Conservation (phyloP, 23 tunicate genomes). For the Clavelina lepadiformis region DNA sequence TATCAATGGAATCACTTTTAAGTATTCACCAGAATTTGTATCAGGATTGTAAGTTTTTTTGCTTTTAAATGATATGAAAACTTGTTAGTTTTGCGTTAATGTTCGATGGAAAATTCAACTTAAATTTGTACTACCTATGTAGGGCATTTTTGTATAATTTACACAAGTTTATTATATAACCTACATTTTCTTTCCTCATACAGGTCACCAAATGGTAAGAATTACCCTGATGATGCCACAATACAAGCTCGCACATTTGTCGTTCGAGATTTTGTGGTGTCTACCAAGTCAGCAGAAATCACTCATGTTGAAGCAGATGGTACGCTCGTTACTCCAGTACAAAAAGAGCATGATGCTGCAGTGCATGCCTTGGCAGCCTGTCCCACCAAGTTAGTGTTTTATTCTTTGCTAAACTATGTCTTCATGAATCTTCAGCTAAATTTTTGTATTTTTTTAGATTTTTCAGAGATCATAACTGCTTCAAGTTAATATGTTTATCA, state of each 20-base stretch:
- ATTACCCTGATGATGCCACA: constrained; percentile 69
- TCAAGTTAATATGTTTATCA: background rate
- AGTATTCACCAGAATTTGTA: constrained; percentile 42
- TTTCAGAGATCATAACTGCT: background rate
- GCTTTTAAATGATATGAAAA: background rate
- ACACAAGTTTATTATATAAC: background rate
- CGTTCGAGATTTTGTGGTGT: constrained; percentile 62
- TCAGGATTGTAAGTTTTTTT: constrained; percentile 20
- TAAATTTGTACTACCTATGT: too few relatives aligned
- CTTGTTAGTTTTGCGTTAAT: background rate
- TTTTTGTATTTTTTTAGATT: background rate
- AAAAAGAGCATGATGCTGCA: constrained; percentile 66
- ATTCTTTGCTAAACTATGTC: background rate
- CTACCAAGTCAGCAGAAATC: constrained; percentile 71
- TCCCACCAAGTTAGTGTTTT: constrained; percentile 51
- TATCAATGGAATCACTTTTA: constrained; percentile 60
- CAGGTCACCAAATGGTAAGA: constrained; percentile 30
- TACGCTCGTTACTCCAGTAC: constrained; percentile 21
- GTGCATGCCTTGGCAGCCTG: constrained; percentile 72
- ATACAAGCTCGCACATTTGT: constrained; percentile 41
- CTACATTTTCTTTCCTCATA: too few relatives aligned
- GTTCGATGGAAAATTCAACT: background rate
- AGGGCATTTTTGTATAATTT: background rate
- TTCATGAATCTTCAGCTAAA: background rate
- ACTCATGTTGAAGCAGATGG: constrained; percentile 47